Conservation (phyloP, 2,797 vertebrate species). For the Anniella stebbinsi region DNA sequence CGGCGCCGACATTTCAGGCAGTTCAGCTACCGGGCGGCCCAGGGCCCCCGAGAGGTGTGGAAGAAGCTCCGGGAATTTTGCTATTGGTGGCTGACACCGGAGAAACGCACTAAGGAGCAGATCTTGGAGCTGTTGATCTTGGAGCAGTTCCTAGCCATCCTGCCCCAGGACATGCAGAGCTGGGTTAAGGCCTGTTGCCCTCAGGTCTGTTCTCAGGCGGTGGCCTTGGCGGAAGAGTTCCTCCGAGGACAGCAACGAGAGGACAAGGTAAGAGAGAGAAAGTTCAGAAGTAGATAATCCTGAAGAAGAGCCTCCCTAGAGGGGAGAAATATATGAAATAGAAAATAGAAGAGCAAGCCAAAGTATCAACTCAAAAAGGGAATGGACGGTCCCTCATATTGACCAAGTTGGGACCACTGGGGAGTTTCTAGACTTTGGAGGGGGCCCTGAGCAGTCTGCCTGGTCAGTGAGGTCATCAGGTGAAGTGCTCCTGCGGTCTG, state of each 20-base stretch:
- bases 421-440: too few relatives aligned
- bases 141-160: slow-evolving; percentile 60
- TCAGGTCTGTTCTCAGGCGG: slow-evolving; percentile 42
- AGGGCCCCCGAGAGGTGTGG: slow-evolving; percentile 44
- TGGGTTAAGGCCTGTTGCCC: slow-evolving; percentile 40
- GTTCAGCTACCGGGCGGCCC: slow-evolving; percentile 49
- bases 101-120: slow-evolving; percentile 62
- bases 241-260: slow-evolving; percentile 7
- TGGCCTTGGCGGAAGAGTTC: slow-evolving; percentile 53
- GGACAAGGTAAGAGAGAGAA: background rate
- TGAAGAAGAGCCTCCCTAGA: background rate
- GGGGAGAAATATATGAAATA: too few relatives aligned
- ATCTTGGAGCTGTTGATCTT: slow-evolving; percentile 65
- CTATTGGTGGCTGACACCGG: slow-evolving; percentile 53
- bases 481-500: too few relatives aligned
- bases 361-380: too few relatives aligned
- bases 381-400: too few relatives aligned
- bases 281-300: background rate
- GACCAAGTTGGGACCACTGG: too few relatives aligned
- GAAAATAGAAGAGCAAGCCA: too few relatives aligned
- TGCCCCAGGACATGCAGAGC: slow-evolving; percentile 51
- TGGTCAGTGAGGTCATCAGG: too few relatives aligned
- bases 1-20: slow-evolving; percentile 58
- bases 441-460: too few relatives aligned
- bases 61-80: slow-evolving; percentile 46